phyloP scores from a whole-genome alignment of 2,113 vertebrate genomes.

The Hystrix brachyura region DNA sequence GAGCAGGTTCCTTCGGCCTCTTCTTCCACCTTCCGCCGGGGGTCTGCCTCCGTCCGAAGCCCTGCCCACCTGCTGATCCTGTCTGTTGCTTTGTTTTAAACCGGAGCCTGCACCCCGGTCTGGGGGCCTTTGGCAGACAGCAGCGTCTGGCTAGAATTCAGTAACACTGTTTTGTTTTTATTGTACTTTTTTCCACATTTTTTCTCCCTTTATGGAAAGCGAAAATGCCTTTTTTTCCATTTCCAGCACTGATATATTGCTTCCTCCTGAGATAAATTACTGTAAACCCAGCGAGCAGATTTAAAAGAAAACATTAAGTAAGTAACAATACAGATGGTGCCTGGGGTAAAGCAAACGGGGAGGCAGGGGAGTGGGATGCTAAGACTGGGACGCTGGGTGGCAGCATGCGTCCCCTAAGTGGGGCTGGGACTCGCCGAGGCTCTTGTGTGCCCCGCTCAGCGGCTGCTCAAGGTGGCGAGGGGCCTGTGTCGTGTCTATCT shows the following conservation, averaged over 20 bases:
- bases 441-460: background rate
- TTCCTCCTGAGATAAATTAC: background rate
- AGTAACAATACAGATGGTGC: background rate
- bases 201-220: background rate
- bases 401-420: too few relatives aligned
- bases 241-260: background rate
- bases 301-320: background rate
- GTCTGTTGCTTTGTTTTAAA: background rate
- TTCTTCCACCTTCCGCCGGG: too few relatives aligned
- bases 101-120: background rate
- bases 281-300: background rate
- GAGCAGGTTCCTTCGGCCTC: background rate
- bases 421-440: background rate
- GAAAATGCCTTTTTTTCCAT: background rate
- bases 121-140: background rate
- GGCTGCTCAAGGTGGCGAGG: background rate
- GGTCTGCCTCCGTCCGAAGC: background rate
- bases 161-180: background rate
- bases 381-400: accelerated
- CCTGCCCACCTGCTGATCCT: background rate
- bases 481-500: background rate
- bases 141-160: background rate
- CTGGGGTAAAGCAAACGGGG: background rate
- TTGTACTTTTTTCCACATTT: background rate
- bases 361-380: background rate